Evolutionary conservation across 2,113 vertebrate species (phyloP), one percentile per base, ranked within the genome.

Genomic region (Anas platyrhynchos): DNA sequence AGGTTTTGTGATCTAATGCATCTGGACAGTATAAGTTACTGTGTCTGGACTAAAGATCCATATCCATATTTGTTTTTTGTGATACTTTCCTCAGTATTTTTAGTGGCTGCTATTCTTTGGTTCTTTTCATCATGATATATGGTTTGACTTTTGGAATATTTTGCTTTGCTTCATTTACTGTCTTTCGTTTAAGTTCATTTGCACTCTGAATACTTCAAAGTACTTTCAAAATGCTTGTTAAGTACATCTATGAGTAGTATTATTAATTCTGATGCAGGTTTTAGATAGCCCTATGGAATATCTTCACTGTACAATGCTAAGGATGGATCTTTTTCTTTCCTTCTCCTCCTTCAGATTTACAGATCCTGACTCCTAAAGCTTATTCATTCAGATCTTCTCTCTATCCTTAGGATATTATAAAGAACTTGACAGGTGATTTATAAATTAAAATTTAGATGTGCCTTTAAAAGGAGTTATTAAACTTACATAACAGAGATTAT

Each of bases 131-230:
- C n/a, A 29, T 12, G n/a, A 43, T 2, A 0, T 34, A 50, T 61
- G 44, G n/a, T 55, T 65, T 31, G 74, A 75, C 26, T 92, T 80
- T 0, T 50, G 36, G 38, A 83, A 25, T 29, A 63, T 48, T 73
- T 86, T 71, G 71, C 69, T 93, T 48, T 93, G 48, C 72, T 86
- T 83, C 81, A 54, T 90, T 93, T 93, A 52, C 72, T 74, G 44
- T 38, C 84, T 88, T 77, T 59, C 29, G 14, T 83, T 93, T 41
- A 71, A 77, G 41, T 80, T 87, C 16, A 88, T 94, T 95, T 89
- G 59, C 43, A 71, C 90, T 80, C 55, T 83, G 46, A 81, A 63
- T 32, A 61, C 73, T 88, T 80, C 17, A 12, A 63, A 77, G 67
- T 65, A 62, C 61, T 74, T 83, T 38, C 43, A 62, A 93, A 80